These are phyloP conservation scores for Gadopsis marmoratus DNA, from an alignment of 2,797 vertebrate genomes.

Conservation along the genomic window DNA sequence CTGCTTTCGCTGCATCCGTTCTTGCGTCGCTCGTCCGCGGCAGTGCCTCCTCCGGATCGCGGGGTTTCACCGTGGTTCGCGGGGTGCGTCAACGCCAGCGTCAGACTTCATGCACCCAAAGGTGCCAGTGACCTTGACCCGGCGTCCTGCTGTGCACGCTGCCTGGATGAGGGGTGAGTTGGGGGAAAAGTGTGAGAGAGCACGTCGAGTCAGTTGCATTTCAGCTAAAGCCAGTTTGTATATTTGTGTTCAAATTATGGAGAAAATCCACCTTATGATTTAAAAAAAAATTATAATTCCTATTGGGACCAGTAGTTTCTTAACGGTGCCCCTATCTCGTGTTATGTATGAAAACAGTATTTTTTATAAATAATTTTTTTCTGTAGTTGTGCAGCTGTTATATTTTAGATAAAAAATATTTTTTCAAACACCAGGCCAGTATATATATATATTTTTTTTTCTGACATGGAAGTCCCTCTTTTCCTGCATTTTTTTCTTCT, in stretches of 20 bases:
- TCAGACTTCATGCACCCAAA: background rate
- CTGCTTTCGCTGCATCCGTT: constrained; percentile 15
- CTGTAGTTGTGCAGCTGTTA: background rate
- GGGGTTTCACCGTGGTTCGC: constrained; percentile 50
- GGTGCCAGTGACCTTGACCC: constrained; percentile 66
- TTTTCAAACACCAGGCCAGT: background rate
- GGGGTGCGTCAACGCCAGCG: constrained; percentile 51
- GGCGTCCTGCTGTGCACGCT: constrained; percentile 57
- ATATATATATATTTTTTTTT: background rate
- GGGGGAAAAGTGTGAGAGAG: background rate
- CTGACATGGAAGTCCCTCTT: background rate
- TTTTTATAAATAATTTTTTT: background rate
- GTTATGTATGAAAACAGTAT: background rate
- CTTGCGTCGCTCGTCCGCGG: background rate
- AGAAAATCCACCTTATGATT: background rate
- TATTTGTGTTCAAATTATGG: background rate
- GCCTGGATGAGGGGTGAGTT: constrained; percentile 71
- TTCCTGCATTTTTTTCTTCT: background rate
- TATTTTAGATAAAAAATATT: background rate
- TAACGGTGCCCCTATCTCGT: background rate
- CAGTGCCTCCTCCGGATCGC: constrained; percentile 11
- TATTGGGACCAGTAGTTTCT: background rate
- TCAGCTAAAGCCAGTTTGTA: background rate
- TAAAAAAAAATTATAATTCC: background rate
- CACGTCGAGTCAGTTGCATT: background rate